Evolutionary conservation across 2,888 invertebrate genomes (phyloP).

Genomic region (Penaeus monodon): DNA sequence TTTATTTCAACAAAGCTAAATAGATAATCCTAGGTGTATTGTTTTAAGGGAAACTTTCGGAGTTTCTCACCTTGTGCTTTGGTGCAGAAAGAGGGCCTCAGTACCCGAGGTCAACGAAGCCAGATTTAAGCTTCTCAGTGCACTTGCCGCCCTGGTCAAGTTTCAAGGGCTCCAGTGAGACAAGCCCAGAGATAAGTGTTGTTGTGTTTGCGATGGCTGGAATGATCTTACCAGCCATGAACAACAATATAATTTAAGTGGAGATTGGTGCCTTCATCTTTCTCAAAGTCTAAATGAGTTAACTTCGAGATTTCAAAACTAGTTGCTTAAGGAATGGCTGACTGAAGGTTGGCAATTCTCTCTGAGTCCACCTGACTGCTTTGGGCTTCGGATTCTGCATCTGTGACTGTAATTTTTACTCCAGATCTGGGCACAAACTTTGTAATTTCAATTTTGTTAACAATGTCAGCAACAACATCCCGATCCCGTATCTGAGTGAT

Average conservation of each 20-base stretch:
- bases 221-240: conserved; percentile 79
- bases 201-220: conserved; percentile 99
- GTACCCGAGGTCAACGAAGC: conserved; percentile 97
- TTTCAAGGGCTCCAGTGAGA: conserved; percentile 91
- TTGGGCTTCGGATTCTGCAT: conserved; percentile 84
- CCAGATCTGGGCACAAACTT: conserved; percentile 92
- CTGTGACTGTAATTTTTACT: conserved; percentile 95
- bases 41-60: conserved; percentile 64
- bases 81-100: conserved; percentile 93
- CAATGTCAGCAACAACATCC: conserved; percentile 77
- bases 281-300: conserved; percentile 95
- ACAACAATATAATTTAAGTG: conserved; percentile 99
- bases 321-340: conserved; percentile 64
- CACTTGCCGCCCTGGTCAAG: conserved; percentile 80
- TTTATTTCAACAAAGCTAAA: too few species aligned
- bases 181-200: conserved; percentile 94
- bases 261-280: conserved; percentile 96
- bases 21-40: too few species aligned
- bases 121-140: conserved; percentile 89
- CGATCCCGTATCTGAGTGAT: conserved; percentile 79
- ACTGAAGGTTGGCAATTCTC: conserved; percentile 48
- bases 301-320: conserved; percentile 73
- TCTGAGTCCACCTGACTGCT: conserved; percentile 61
- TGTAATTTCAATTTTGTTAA: conserved; percentile 80
- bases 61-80: conserved; percentile 72